These are phyloP conservation scores for Chondrosia reniformis DNA, from an alignment of 37 sponge, comb jelly and placozoan species.

Conservation along the genomic window DNA sequence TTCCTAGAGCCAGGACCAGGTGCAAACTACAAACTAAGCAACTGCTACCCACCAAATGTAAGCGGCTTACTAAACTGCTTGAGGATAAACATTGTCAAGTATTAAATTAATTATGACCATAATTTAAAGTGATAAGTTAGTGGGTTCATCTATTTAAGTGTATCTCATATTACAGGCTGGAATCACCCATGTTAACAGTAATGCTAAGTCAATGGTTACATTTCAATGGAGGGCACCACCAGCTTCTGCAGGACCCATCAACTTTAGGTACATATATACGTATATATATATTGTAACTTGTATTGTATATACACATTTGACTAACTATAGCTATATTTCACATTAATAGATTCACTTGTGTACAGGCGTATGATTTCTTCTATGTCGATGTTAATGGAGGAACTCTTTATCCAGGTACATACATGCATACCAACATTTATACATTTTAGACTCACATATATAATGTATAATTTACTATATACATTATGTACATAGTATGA, in stretches of 20 bases:
- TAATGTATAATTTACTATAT: too few species aligned
- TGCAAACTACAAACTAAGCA: slow-evolving; percentile 1
- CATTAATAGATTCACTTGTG: slow-evolving; percentile 9
- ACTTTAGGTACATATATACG: not conserved
- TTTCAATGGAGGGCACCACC: slow-evolving; percentile 5
- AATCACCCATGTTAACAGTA: not conserved
- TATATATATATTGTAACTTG: not conserved
- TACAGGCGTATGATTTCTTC: not conserved
- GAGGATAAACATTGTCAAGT: too few species aligned
- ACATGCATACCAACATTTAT: not conserved
- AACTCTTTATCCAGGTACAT: slow-evolving; percentile 3
- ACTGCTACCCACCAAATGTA: slow-evolving; percentile 1
- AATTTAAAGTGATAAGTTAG: too few species aligned
- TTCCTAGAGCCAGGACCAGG: not conserved
- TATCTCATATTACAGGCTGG: not conserved
- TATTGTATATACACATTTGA: not conserved
- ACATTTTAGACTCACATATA: not conserved
- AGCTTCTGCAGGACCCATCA: slow-evolving; percentile 8
- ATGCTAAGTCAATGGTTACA: not conserved
- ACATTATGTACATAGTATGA: too few species aligned
- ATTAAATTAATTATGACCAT: too few species aligned
- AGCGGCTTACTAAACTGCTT: not conserved
- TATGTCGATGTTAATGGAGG: not conserved
- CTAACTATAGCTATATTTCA: not conserved
- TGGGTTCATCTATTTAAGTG: too few species aligned